Percentiles rank a stretch among this genome's conserved stretches.
phyloP scores from a whole-genome alignment of 2,888 invertebrate genomes.

The Sminthurinus aureus region DNA sequence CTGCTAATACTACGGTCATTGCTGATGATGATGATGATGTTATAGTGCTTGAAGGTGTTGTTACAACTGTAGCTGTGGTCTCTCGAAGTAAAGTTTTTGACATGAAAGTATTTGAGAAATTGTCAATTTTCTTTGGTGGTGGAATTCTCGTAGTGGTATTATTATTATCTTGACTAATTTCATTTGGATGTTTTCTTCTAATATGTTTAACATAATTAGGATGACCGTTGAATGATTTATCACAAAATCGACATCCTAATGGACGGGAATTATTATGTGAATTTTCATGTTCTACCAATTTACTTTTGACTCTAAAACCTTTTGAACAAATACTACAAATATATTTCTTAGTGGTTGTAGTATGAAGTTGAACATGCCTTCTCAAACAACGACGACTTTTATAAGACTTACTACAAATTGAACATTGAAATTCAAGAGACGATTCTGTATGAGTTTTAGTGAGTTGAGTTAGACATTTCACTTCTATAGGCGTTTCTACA shows the following conservation, averaged over 20 bases:
- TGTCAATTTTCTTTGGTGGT: constrained; percentile 42
- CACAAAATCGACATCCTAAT: constrained; percentile 68
- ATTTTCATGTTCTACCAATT: constrained; percentile 66
- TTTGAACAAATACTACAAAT: constrained; percentile 53
- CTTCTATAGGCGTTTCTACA: constrained; percentile 31
- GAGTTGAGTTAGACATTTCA: constrained; percentile 62
- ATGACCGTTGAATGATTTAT: constrained; percentile 68
- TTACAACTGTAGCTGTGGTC: neutral
- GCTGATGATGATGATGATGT: neutral
- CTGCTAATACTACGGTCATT: neutral
- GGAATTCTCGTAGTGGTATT: constrained; percentile 44
- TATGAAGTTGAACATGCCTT: constrained; percentile 51
- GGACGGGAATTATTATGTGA: constrained; percentile 69
- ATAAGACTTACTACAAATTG: constrained; percentile 67
- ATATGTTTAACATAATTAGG: constrained; percentile 71
- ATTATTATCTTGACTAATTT: constrained; percentile 44
- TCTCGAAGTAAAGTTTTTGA: neutral
- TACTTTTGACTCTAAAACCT: constrained; percentile 46
- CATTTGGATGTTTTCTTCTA: constrained; percentile 65
- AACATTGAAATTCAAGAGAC: constrained; percentile 64
- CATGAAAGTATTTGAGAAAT: constrained; percentile 23
- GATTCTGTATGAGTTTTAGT: constrained; percentile 64
- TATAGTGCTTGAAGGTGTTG: constrained; percentile 17
- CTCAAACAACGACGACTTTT: constrained; percentile 52
- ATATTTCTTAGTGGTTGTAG: constrained; percentile 44